Conservation (phyloP, 2,888 invertebrate species). For the Stegana nigrithorax region DNA sequence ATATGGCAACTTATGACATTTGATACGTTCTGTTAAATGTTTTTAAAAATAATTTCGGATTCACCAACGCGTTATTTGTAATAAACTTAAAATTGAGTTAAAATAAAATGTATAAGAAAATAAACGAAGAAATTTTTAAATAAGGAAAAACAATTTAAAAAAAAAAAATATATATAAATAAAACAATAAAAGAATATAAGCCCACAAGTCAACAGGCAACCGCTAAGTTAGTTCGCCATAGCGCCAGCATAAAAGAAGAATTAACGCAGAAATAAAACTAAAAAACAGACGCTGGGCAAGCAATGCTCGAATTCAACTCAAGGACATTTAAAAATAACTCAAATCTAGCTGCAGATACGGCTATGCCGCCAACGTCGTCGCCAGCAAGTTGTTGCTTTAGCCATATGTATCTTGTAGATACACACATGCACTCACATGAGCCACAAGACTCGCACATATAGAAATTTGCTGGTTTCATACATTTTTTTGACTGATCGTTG, state of each 20-base stretch:
- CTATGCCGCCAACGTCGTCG: neutral
- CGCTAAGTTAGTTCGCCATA: too few species aligned
- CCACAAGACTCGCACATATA: neutral
- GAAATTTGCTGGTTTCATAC: slow-evolving; percentile 37
- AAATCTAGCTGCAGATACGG: slow-evolving; percentile 55
- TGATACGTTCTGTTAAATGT: slow-evolving; percentile 45
- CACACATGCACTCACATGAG: slow-evolving; percentile 27
- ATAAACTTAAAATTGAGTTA: slow-evolving; percentile 5
- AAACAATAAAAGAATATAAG: slow-evolving; percentile 6
- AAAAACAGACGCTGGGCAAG: slow-evolving; percentile 31
- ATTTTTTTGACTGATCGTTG: slow-evolving; percentile 16
- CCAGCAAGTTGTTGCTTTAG: slow-evolving; percentile 11
- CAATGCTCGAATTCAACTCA: slow-evolving; percentile 53
- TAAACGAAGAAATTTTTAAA: neutral
- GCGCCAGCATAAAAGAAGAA: slow-evolving; percentile 4
- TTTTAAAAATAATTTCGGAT: slow-evolving; percentile 17
- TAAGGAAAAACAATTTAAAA: slow-evolving; percentile 5
- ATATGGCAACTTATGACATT: slow-evolving; percentile 37
- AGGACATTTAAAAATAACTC: slow-evolving; percentile 67
- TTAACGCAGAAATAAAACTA: slow-evolving; percentile 18
- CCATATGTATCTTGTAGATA: slow-evolving; percentile 33
- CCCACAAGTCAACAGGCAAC: too few species aligned
- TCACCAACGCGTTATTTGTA: too few species aligned
- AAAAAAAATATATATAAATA: neutral
- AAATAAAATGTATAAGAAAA: slow-evolving; percentile 35